Base-by-base conservation (phyloP, 2,113 vertebrate genomes). In the Arothron firmamentum region DNA sequence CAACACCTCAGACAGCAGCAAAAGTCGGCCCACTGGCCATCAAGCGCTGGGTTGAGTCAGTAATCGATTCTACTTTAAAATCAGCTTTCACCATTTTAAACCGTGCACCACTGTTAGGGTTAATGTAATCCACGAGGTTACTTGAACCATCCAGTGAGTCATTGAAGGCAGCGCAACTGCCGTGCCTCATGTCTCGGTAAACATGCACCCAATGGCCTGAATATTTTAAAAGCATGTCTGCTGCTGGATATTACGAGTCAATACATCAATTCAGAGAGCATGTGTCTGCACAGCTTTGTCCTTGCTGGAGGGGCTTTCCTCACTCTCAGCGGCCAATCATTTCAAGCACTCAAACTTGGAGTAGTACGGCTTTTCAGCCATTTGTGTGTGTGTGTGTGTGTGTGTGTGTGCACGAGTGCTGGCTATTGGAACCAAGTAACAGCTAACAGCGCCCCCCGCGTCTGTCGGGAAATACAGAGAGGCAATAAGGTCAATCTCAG, bases 231-330 rank as follows among this genome's bases (percentile, higher is more conserved):
- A 59, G 47, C 48, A 63, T 56, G 20, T 51, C 55, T 67, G 51
- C 43, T 53, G 13, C 20, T 4, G 23, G 19, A 20, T 38, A 59
- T 21, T 23, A 1, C 16, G 7, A 67, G 62, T 70, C 74, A 69
- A 77, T 81, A 62, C 19, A 67, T 74, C 45, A 25, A 31, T 63
- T 56, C 55, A 55, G 50, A 68, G 59, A 54, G 28, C 52, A 56
- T 57, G 52, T 47, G 19, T 52, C 12, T 51, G 46, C 17, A 48
- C 47, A 57, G 62, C 15, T 59, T 20, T 67, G 65, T 51, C 73
- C 69, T 81, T 71, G 79, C 84, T 71, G 0, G 47, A 62, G 66
- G 84, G 62, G 60, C 49, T 68, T 74, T 65, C 38, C 54, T 67
- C 38, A 72, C 71, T 78, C 68, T 73, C 49, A 65, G 14, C 1